A percentile compares a stretch with the other conserved stretches of the same genome.
Evolutionary conservation across 2,113 vertebrate species (phyloP).

Genomic region (Puntigrus tetrazona): DNA sequence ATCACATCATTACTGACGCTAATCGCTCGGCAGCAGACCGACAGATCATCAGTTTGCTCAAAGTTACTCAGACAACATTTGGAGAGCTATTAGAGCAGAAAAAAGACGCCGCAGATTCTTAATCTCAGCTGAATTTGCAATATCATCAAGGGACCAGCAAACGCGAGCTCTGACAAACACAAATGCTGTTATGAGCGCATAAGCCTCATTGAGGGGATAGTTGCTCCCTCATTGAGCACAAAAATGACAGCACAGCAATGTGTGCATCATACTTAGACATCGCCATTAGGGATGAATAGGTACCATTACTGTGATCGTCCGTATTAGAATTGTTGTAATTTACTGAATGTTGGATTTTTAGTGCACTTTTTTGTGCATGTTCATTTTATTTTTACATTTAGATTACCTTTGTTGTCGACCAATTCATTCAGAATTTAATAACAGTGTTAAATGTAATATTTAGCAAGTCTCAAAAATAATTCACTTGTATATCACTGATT

Average conservation of each 20-base stretch:
- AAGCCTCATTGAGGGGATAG: not conserved
- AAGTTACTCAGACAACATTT: slow-evolving; percentile 35
- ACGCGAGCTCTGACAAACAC: slow-evolving; percentile 12
- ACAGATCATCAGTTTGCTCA: slow-evolving; percentile 21
- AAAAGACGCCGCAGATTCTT: not conserved
- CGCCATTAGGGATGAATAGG: no score
- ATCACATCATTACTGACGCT: slow-evolving; percentile 35
- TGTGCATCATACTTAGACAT: not conserved
- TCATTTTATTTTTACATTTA: not conserved
- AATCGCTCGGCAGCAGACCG: slow-evolving; percentile 25
- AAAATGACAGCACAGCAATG: slow-evolving; percentile 6
- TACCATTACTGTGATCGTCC: not conserved
- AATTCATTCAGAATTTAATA: not conserved
- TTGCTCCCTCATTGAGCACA: slow-evolving; percentile 9
- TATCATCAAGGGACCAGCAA: not conserved
- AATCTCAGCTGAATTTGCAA: slow-evolving; percentile 26
- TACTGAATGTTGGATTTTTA: no score
- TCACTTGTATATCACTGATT: no score
- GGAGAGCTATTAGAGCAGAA: slow-evolving; percentile 30
- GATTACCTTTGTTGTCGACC: not conserved
- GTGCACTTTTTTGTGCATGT: not conserved
- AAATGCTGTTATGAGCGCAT: slow-evolving; percentile 9
- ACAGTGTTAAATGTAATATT: not conserved
- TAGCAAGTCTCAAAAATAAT: not conserved
- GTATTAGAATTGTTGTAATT: not conserved